Evolutionary conservation across 1,140 invertebrate species (phyloP).

Genomic region (Caerostris extrusa): DNA sequence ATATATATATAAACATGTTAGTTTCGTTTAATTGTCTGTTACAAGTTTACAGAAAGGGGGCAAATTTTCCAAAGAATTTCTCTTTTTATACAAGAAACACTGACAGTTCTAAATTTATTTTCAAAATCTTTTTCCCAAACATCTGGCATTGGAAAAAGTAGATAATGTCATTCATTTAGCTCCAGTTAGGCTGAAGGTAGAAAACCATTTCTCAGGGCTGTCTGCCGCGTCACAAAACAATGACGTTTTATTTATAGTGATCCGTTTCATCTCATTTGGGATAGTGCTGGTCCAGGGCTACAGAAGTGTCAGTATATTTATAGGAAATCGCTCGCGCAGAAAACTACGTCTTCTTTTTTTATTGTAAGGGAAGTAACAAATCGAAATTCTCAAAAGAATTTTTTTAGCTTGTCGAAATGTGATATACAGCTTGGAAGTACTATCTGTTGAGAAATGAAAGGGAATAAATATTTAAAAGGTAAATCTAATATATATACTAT

Average conservation of each 20-base stretch:
- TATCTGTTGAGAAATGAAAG: background rate
- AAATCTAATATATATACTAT: background rate
- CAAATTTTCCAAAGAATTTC: too few relatives aligned
- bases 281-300: background rate
- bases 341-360: background rate
- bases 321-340: background rate
- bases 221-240: background rate
- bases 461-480: background rate
- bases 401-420: background rate
- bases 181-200: background rate
- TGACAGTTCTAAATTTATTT: too few relatives aligned
- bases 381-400: background rate
- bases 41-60: too few relatives aligned
- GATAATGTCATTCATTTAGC: background rate
- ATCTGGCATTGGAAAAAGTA: background rate
- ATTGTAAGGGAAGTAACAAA: background rate
- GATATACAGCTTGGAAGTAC: background rate
- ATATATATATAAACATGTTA: too few relatives aligned
- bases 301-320: background rate
- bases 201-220: slow-evolving; percentile 1
- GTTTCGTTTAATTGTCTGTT: too few relatives aligned
- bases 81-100: too few relatives aligned
- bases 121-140: too few relatives aligned
- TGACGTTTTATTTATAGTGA: slow-evolving; percentile 16
- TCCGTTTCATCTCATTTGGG: background rate